These are phyloP conservation scores for Callospermophilus lateralis DNA, from an alignment of 2,113 vertebrate genomes.

Conservation along the genomic window DNA sequence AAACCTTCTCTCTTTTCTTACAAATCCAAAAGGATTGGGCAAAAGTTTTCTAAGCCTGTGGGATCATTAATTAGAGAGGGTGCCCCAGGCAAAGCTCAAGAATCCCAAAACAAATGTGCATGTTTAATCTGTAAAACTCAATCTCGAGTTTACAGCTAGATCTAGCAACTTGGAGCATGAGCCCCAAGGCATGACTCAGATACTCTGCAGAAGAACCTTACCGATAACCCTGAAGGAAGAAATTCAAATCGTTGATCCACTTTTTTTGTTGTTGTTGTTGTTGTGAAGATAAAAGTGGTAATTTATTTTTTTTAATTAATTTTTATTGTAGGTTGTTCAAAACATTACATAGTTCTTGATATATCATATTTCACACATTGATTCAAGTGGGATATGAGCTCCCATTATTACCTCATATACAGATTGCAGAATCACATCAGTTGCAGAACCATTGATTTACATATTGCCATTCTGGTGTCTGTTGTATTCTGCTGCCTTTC, in stretches of 20 bases:
- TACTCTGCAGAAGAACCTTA: not conserved
- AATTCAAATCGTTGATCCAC: conserved; percentile 29
- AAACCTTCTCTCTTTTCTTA: conserved; percentile 55
- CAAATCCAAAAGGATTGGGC: conserved; percentile 38
- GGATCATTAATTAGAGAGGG: conserved; percentile 61
- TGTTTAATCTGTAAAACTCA: conserved; percentile 1
- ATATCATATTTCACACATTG: no score
- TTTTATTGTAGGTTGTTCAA: no score
- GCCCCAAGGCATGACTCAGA: not conserved
- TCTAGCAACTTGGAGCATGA: not conserved
- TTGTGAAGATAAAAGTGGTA: no score
- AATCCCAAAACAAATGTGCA: conserved; percentile 40
- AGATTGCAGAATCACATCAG: no score
- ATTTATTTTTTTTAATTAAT: no score
- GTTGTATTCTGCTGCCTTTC: no score
- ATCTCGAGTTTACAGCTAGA: conserved; percentile 8
- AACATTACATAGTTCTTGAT: no score
- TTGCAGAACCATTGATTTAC: no score
- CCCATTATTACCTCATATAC: no score
- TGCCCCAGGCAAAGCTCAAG: conserved; percentile 21
- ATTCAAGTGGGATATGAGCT: no score
- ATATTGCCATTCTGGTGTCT: no score
- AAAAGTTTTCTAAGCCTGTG: conserved; percentile 49
- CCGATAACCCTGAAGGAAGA: not conserved
- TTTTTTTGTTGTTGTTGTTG: no score